A percentile compares a stretch with the other conserved stretches of the same genome.
Conservation (phyloP, 2,888 invertebrate genomes). For the Drosophila merina region DNA sequence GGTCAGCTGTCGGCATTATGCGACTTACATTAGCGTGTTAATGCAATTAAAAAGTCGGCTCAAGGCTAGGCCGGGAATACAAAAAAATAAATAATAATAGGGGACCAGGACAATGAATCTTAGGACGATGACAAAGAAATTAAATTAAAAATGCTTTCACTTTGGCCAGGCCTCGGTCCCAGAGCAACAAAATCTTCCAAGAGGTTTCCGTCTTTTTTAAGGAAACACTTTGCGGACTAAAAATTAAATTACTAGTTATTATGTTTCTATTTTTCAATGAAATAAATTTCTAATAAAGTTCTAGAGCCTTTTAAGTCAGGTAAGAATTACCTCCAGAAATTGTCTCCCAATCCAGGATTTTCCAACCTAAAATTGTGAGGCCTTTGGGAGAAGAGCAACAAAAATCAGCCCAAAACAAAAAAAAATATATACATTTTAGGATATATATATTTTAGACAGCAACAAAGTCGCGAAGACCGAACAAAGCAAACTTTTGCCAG, state of each 20-base stretch:
- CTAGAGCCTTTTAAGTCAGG: conserved; percentile 1
- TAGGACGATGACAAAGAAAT: conserved; percentile 41
- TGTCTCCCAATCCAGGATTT: neutral
- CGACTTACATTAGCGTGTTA: conserved; percentile 78
- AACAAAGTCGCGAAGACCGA: conserved; percentile 21
- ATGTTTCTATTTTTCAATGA: neutral
- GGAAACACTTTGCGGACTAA: neutral
- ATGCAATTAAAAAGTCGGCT: conserved; percentile 77
- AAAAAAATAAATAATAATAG: conserved; percentile 55
- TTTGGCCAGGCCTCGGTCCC: conserved; percentile 10
- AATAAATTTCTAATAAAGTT: neutral
- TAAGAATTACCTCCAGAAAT: neutral
- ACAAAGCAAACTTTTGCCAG: conserved; percentile 50
- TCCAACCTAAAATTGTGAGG: neutral
- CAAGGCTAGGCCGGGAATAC: conserved; percentile 27
- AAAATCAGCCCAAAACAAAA: conserved; percentile 1
- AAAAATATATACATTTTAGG: neutral
- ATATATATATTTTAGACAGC: neutral
- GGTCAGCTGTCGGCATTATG: conserved; percentile 58
- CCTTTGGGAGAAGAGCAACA: conserved; percentile 3
- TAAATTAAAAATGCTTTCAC: conserved; percentile 73
- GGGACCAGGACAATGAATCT: conserved; percentile 42
- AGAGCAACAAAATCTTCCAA: neutral
- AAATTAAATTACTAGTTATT: no score
- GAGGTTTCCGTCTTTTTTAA: neutral